Conservation (phyloP, 2,888 invertebrate genomes). For the Limnephilus auricula region DNA sequence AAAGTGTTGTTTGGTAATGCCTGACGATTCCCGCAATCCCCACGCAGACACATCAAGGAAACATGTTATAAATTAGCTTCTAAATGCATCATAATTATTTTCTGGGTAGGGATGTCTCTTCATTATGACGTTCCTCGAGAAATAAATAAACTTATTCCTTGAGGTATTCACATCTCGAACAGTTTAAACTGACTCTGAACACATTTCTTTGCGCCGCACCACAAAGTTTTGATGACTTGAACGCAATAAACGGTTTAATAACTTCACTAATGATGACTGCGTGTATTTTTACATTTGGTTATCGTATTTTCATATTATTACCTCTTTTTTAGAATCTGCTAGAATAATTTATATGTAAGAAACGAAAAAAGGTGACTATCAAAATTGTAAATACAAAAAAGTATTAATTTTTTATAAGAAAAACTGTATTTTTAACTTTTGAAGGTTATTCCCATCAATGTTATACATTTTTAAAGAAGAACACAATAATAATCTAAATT, state of each 20-base stretch:
- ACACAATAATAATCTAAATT: no score
- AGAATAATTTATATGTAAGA: background rate
- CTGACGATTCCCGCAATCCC: conserved; percentile 12
- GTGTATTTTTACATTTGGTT: background rate
- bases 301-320: background rate
- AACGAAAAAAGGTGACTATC: background rate
- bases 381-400: background rate
- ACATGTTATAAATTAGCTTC: conserved; percentile 55
- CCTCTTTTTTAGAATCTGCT: background rate
- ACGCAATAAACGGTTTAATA: conserved; percentile 7
- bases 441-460: no score
- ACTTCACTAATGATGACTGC: background rate
- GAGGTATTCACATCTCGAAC: background rate
- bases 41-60: conserved; percentile 24
- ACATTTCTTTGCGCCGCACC: background rate
- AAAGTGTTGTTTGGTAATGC: background rate
- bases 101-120: conserved; percentile 4
- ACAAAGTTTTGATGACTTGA: background rate
- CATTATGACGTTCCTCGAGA: background rate
- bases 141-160: background rate
- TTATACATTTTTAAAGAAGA: no score
- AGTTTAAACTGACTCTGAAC: background rate
- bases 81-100: conserved; percentile 56
- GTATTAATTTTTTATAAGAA: no score
- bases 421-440: no score